Conservation (phyloP, 2,113 vertebrate genomes). For the Phodopus roborovskii region DNA sequence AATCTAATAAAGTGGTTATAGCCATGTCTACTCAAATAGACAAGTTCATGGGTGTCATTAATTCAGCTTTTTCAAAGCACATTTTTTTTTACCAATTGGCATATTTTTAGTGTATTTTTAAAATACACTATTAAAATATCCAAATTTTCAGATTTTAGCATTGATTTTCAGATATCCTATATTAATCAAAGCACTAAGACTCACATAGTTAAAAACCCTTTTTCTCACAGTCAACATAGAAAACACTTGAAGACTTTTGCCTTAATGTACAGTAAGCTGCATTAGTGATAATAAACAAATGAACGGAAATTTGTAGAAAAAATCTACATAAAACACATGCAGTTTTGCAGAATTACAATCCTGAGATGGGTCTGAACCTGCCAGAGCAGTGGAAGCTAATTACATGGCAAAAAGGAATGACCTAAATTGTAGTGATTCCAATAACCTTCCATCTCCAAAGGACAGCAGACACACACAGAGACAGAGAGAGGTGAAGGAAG, state of each 20-base stretch:
- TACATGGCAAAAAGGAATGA: neutral
- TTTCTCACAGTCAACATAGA: neutral
- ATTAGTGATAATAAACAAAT: neutral
- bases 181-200: neutral
- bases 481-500: neutral
- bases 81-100: neutral
- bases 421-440: slow-evolving; percentile 14
- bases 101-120: neutral
- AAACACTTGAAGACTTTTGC: slow-evolving; percentile 27
- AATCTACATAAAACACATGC: slow-evolving; percentile 24
- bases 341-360: neutral
- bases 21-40: neutral
- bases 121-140: neutral
- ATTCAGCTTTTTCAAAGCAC: neutral
- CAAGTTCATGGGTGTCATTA: neutral
- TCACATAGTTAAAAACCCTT: neutral
- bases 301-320: slow-evolving; percentile 15
- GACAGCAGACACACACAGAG: neutral
- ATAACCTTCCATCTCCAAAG: too few species aligned
- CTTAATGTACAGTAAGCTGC: neutral
- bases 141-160: neutral
- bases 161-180: neutral
- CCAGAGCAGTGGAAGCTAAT: slow-evolving; percentile 47
- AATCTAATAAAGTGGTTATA: neutral
- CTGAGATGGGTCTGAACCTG: slow-evolving; percentile 16